Conservation (phyloP, 2,113 vertebrate species). For the Alosa alosa region DNA sequence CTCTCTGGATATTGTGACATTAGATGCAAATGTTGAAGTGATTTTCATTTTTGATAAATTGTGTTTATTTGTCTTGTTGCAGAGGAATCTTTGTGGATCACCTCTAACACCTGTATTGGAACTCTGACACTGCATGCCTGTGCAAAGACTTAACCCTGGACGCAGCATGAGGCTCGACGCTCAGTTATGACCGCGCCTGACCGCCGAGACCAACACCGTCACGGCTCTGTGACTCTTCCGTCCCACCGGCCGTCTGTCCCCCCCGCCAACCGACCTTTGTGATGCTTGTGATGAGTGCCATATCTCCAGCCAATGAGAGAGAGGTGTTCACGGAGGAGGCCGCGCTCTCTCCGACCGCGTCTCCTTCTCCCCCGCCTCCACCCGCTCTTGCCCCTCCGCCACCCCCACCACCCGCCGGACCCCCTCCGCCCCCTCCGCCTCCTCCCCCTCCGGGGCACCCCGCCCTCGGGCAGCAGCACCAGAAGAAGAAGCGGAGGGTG, state of each 20-base stretch:
- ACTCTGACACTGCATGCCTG: not conserved
- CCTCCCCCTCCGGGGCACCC: conserved; percentile 57
- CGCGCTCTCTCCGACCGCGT: not conserved
- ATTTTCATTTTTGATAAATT: not conserved
- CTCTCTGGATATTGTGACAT: not conserved
- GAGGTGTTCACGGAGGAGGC: conserved; percentile 68
- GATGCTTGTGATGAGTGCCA: conserved; percentile 90
- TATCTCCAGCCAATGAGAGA: conserved; percentile 77
- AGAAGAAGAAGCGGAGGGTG: conserved; percentile 77
- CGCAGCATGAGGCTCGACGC: not conserved
- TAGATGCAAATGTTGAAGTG: not conserved
- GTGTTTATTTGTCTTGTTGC: not conserved
- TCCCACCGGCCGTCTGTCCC: not conserved
- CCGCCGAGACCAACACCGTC: not conserved
- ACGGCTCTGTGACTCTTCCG: not conserved
- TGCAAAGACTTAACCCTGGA: not conserved
- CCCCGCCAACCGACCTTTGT: conserved; percentile 54
- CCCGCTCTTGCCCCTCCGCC: conserved; percentile 50
- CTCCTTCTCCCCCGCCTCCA: conserved; percentile 39
- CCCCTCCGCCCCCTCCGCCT: conserved; percentile 57
- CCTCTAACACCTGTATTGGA: not conserved
- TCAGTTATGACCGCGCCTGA: not conserved
- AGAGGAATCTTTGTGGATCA: not conserved
- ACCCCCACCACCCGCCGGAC: conserved; percentile 53
- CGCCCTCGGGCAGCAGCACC: conserved; percentile 53